Conservation (phyloP, 2,797 vertebrate species). For the Acipenser oxyrinchus region DNA sequence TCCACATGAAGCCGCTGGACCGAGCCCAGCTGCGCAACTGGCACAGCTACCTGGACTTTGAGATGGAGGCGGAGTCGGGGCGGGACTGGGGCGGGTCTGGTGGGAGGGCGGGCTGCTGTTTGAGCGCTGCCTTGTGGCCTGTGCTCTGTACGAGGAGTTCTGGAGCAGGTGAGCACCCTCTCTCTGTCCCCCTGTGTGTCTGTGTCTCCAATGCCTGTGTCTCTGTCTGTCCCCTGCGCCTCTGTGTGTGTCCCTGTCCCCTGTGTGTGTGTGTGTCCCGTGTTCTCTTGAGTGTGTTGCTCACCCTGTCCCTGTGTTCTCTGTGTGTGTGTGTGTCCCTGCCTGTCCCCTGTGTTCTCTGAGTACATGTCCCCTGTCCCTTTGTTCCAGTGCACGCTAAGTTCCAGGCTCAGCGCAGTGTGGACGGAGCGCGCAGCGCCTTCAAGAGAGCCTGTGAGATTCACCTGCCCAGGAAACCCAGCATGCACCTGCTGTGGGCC, state of each 20-base stretch:
- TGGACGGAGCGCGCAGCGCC: slow-evolving; percentile 54
- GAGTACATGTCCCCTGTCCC: too few relatives aligned
- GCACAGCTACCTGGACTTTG: slow-evolving; percentile 74
- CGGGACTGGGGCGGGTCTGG: slow-evolving; percentile 11
- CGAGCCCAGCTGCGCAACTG: slow-evolving; percentile 66
- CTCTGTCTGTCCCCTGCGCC: too few relatives aligned
- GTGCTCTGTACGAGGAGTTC: slow-evolving; percentile 76
- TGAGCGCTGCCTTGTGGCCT: slow-evolving; percentile 78
- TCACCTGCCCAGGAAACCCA: slow-evolving; percentile 65
- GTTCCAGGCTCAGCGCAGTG: slow-evolving; percentile 62
- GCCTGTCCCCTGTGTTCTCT: too few relatives aligned
- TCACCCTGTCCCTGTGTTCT: too few relatives aligned
- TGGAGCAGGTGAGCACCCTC: slow-evolving; percentile 62
- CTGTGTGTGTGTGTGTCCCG: neutral
- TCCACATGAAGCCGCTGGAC: slow-evolving; percentile 71
- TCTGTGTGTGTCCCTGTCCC: too few relatives aligned
- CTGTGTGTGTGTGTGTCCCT: too few relatives aligned
- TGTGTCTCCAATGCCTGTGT: too few relatives aligned
- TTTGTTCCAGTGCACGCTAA: slow-evolving; percentile 53
- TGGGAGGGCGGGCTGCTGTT: slow-evolving; percentile 62
- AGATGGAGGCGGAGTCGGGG: slow-evolving; percentile 44
- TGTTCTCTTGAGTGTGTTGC: too few relatives aligned
- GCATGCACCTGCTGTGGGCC: slow-evolving; percentile 75
- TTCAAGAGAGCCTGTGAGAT: slow-evolving; percentile 68
- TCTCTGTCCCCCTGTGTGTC: neutral